Evolutionary conservation across 2,888 invertebrate genomes (phyloP), one percentile per base, ranked within the genome.

Genomic region (Apantesis nais): DNA sequence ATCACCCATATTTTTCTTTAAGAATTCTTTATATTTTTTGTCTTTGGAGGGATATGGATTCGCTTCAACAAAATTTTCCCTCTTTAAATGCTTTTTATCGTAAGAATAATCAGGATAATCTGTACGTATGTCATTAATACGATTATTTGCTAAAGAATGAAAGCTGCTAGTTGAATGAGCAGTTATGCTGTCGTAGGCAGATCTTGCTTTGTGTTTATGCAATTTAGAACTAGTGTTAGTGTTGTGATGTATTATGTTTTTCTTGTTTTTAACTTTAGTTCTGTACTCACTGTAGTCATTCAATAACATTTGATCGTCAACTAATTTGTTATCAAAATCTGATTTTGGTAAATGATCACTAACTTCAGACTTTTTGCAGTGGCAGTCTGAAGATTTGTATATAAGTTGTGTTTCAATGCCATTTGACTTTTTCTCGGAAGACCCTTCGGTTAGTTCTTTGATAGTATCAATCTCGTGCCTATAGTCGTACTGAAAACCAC

Each of bases 131-230:
- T 78, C 70, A 70, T 75, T 74, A 41, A 76, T 70, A 71, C 79
- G 84, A 8, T 85, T 78, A 25, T 86, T 83, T 68, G 81, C 72
- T 29, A 89, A 79, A 31, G 91, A 89, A 80, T 87, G 86, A 72
- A 87, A 89, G 76, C 91, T 90, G 68, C 83, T 88, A 12, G 86
- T 84, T 12, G 90, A 86, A 76, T 86, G 82, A 67, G 79, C 74
- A 11, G 86, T 80, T 58, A 84, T 76, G 60, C 81, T 86, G 55
- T 87, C 88, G 62, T 79, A 82, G 5, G 77, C 80, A 4, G 89
- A 87, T 66, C 82, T 81, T 19, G 86, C 71, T 74, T 82, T 86
- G 63, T 83, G 83, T 74, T 85, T 88, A 37, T 77, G 79, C 68
- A 85, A 78, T 76, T 83, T 83, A 68, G 74, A 66, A 44, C 81